Conservation (phyloP, 2,888 invertebrate genomes). For the Trachelus tabidus region DNA sequence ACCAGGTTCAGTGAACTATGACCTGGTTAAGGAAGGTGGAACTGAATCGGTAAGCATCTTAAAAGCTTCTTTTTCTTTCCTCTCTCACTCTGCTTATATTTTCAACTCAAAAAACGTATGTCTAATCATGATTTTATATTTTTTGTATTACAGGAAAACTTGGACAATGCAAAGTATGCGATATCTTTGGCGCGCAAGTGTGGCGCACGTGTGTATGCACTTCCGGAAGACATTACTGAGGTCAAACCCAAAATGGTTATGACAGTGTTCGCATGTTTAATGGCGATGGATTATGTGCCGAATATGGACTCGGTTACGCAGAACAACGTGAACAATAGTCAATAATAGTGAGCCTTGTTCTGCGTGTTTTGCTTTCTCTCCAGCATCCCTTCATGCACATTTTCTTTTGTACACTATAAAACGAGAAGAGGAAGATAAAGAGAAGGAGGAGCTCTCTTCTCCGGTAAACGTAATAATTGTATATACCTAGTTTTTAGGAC, state of each 20-base stretch:
- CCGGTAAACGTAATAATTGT: slow-evolving; percentile 14
- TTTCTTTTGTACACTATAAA: slow-evolving; percentile 1
- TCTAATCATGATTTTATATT: slow-evolving; percentile 21
- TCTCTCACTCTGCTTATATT: slow-evolving; percentile 18
- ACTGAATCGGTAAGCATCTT: slow-evolving; percentile 77
- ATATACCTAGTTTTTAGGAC: slow-evolving; percentile 1
- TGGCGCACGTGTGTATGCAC: slow-evolving; percentile 96
- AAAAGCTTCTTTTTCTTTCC: slow-evolving; percentile 10
- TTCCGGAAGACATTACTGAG: slow-evolving; percentile 98
- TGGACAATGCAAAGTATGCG: slow-evolving; percentile 99
- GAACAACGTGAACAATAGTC: slow-evolving; percentile 51
- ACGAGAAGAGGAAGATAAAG: too few relatives aligned
- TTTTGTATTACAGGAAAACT: slow-evolving; percentile 78
- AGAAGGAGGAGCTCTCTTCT: too few relatives aligned
- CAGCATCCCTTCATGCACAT: slow-evolving; percentile 22
- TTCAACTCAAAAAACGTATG: neutral
- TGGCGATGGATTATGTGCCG: slow-evolving; percentile 96
- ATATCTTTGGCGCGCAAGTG: slow-evolving; percentile 98
- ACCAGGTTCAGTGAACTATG: slow-evolving; percentile 95
- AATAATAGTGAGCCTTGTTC: slow-evolving; percentile 42
- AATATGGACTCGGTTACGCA: slow-evolving; percentile 75
- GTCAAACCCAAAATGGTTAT: slow-evolving; percentile 99
- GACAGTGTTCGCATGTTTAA: slow-evolving; percentile 99
- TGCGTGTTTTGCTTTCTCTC: slow-evolving; percentile 21
- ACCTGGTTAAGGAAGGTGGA: slow-evolving; percentile 83